Conservation (phyloP, 2,888 invertebrate species). For the Pachydiplax longipennis region DNA sequence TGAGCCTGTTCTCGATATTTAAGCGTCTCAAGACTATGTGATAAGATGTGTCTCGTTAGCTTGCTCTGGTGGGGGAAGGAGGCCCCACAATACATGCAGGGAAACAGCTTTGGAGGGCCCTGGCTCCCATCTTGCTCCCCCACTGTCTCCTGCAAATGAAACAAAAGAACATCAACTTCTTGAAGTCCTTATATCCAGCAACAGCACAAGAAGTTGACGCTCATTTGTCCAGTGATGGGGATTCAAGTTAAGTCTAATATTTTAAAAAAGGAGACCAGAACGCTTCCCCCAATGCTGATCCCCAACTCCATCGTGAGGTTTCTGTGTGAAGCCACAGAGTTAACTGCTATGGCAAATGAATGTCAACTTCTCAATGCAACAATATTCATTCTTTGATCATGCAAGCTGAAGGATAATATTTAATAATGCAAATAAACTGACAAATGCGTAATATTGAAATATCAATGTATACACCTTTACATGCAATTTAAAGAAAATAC, state of each 20-base stretch:
- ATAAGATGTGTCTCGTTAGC: conserved; percentile 86
- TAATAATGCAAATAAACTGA: conserved; percentile 43
- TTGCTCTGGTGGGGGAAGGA: conserved; percentile 90
- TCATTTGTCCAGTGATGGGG: conserved; percentile 65
- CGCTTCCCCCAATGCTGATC: conserved; percentile 45
- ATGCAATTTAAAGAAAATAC: conserved; percentile 34
- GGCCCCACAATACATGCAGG: conserved; percentile 90
- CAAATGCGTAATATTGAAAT: conserved; percentile 25
- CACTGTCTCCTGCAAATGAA: conserved; percentile 89
- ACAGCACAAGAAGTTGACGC: conserved; percentile 83
- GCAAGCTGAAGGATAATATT: conserved; percentile 23
- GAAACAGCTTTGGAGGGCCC: conserved; percentile 70
- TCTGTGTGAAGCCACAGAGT: conserved; percentile 37
- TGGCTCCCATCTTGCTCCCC: conserved; percentile 69
- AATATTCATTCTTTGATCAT: conserved; percentile 26
- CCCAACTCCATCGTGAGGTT: conserved; percentile 2
- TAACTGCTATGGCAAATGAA: conserved; percentile 68
- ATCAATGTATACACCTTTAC: conserved; percentile 24
- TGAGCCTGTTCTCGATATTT: conserved; percentile 81
- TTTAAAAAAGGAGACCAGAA: conserved; percentile 34
- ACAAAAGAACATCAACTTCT: conserved; percentile 86
- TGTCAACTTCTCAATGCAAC: conserved; percentile 86
- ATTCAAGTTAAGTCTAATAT: conserved; percentile 8
- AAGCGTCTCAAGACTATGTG: conserved; percentile 86
- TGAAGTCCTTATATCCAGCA: conserved; percentile 55